A percentile compares a stretch with the other conserved stretches of the same genome.
Conservation (phyloP, 2,113 vertebrate species). For the Carassius auratus region DNA sequence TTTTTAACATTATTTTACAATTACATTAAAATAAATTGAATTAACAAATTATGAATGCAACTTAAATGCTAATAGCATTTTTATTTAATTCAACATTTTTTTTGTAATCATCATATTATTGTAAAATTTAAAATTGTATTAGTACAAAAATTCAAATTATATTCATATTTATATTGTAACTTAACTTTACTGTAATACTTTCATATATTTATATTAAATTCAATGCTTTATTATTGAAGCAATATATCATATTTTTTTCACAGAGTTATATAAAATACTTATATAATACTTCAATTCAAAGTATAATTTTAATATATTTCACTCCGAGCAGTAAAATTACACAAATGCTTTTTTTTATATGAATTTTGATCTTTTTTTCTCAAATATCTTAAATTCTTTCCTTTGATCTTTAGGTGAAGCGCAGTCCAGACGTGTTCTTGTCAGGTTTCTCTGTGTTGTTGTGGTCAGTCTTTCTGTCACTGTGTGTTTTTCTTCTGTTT, state of each 20-base stretch:
- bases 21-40: no score
- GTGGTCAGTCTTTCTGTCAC: background rate
- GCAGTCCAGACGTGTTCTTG: background rate
- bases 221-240: background rate
- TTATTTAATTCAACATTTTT: no score
- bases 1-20: no score
- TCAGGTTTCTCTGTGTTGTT: background rate
- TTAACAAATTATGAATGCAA: no score
- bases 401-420: background rate
- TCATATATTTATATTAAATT: background rate
- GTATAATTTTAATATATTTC: no score
- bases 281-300: no score
- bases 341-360: no score
- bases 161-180: background rate
- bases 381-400: background rate
- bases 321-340: no score
- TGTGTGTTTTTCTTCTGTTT: no score
- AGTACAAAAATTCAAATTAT: background rate
- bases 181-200: background rate
- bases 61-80: no score
- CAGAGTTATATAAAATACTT: no score
- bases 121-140: background rate
- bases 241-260: background rate
- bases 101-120: no score
- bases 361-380: background rate